Conservation (phyloP, 2,797 vertebrate species). For the Coracias cyanogaster region DNA sequence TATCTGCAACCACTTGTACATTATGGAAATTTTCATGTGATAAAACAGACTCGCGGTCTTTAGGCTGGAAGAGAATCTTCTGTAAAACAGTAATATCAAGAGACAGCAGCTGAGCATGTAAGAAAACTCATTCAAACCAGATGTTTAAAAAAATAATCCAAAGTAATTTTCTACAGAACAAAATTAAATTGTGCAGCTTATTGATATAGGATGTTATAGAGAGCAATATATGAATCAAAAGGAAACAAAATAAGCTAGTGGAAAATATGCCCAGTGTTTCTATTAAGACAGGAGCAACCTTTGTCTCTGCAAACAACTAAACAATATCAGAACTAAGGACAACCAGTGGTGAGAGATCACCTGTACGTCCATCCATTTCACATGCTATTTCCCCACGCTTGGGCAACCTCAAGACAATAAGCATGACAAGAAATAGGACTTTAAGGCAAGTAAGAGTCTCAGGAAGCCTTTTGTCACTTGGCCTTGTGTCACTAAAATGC, state of each 20-base stretch:
- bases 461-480: neutral
- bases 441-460: neutral
- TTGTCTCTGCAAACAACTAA: neutral
- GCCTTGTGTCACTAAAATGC: neutral
- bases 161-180: neutral
- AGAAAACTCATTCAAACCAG: neutral
- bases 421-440: neutral
- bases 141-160: neutral
- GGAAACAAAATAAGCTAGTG: neutral
- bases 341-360: neutral
- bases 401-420: neutral
- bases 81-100: neutral
- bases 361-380: neutral
- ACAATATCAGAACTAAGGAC: neutral
- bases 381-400: neutral
- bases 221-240: neutral
- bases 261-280: neutral
- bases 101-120: neutral
- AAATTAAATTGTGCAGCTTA: neutral
- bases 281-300: neutral
- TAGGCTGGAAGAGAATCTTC: neutral
- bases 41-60: neutral
- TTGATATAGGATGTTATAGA: neutral
- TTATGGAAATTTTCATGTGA: neutral
- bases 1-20: accelerated